Base-by-base conservation (phyloP, 2,888 invertebrate species). In the Dione vanillae region DNA sequence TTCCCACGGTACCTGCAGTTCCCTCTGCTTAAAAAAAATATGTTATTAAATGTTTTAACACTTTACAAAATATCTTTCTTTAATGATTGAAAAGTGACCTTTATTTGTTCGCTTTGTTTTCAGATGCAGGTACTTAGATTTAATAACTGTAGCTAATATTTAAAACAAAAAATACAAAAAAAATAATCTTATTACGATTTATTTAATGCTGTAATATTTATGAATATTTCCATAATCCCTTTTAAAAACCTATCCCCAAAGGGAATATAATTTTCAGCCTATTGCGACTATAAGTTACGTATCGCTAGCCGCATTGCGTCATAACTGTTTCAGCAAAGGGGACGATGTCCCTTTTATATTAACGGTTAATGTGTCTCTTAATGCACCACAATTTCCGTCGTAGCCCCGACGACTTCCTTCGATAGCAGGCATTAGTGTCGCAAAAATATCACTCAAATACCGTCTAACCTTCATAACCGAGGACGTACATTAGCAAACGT, bases 351-450 rank as follows among this genome's bases (percentile, higher is more conserved):
- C 79, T 83, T 86, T 82, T 82, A 83, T 80, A 83, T 85, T 84
- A 84, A 82, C 85, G 78, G 86, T 83, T 86, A 88, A 88, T 89
- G 87, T 83, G 82, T 79, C 81, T 82, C 83, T 78, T 88, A 89
- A 88, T 86, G 87, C 83, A 81, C 79, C 80, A 86, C 87, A 88
- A 90, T 91, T 89, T 91, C 91, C 89, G 84, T 78, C 77, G 75
- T 80, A 79, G 79, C 77, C 80, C 79, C 79, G 80, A 82, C 83
- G 83, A 83, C 84, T 85, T 86, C 87, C 87, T 79, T 77, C 65
- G 65, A 61, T 65, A 67, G 67, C 67, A 40, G 43, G 62, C 69
- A 67, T 74, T 58, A 65, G 51, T 71, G 65, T 61, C 47, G 74
- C 71, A 61, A 74, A 73, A 71, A 74, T 74, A 71, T 71, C 67